phyloP scores from a whole-genome alignment of 2,113 vertebrate species.

The Serilophus lunatus region DNA sequence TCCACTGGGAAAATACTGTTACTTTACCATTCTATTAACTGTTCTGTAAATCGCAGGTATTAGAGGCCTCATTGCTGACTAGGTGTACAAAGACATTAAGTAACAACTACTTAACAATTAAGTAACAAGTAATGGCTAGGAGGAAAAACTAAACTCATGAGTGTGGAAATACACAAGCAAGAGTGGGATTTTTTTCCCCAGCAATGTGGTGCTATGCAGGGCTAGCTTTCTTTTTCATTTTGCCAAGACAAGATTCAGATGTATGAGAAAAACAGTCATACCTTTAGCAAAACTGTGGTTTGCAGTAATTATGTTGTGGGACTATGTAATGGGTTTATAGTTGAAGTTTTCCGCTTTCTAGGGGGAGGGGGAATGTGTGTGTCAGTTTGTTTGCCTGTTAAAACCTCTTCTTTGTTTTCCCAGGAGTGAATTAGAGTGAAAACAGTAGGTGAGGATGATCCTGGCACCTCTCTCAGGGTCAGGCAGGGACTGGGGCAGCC shows the following conservation, averaged over 20 bases:
- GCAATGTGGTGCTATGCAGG: not conserved
- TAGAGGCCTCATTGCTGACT: not conserved
- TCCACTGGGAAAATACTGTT: not conserved
- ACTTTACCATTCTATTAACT: not conserved
- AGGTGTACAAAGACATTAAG: not conserved
- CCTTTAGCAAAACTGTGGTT: no score
- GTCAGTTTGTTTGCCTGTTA: no score
- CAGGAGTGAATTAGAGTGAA: no score
- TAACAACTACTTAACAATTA: no score
- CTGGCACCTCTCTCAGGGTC: no score
- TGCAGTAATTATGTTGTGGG: no score
- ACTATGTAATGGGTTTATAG: no score
- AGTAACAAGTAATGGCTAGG: not conserved
- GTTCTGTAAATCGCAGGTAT: not conserved
- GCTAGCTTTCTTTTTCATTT: not conserved
- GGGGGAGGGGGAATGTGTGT: no score
- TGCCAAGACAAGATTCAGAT: not conserved
- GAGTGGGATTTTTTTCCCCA: accelerated
- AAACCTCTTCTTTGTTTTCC: no score
- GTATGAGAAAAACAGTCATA: not conserved
- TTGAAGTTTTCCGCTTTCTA: no score
- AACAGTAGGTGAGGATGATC: no score
- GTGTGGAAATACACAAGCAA: not conserved
- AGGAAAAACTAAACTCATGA: not conserved
- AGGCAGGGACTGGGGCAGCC: no score